These are phyloP conservation scores for Beris morrisii DNA, from an alignment of 2,888 invertebrate species.

Conservation along the genomic window DNA sequence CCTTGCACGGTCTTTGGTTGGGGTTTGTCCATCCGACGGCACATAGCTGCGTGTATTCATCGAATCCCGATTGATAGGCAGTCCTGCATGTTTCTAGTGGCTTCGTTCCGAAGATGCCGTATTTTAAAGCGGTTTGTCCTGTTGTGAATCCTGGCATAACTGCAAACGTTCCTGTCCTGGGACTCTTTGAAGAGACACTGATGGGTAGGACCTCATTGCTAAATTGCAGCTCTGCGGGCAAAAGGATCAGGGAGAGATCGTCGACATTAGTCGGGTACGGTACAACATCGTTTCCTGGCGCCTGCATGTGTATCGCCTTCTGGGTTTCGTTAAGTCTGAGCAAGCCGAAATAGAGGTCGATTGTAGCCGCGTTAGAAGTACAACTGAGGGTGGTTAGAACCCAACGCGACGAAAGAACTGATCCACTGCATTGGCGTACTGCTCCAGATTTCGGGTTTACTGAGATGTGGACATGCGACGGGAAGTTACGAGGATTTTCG, in stretches of 20 bases:
- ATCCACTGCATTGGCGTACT: not conserved
- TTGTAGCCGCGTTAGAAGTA: not conserved
- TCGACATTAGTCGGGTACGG: constrained; percentile 5
- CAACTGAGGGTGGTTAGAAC: constrained; percentile 6
- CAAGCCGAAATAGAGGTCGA: constrained; percentile 10
- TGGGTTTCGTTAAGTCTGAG: not conserved
- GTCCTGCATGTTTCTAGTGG: not conserved
- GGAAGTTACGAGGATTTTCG: not conserved
- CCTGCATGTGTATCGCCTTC: not conserved
- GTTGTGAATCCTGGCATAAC: not conserved
- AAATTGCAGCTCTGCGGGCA: not conserved
- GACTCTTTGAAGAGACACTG: not conserved
- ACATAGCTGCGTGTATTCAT: constrained; percentile 16
- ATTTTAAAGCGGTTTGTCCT: not conserved
- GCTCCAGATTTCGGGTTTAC: not conserved
- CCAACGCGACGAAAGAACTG: constrained; percentile 4
- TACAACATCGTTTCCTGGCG: not conserved
- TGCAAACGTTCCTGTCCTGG: not conserved
- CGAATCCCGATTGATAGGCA: constrained; percentile 1
- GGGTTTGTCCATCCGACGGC: constrained; percentile 18
- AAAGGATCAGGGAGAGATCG: constrained; percentile 13
- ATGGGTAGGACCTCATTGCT: not conserved
- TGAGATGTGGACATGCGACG: constrained; percentile 1
- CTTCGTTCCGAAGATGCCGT: constrained; percentile 2
- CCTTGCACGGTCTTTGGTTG: constrained; percentile 16